These are phyloP conservation scores for Heliangelus exortis DNA, from an alignment of 2,797 vertebrate genomes.

Conservation along the genomic window DNA sequence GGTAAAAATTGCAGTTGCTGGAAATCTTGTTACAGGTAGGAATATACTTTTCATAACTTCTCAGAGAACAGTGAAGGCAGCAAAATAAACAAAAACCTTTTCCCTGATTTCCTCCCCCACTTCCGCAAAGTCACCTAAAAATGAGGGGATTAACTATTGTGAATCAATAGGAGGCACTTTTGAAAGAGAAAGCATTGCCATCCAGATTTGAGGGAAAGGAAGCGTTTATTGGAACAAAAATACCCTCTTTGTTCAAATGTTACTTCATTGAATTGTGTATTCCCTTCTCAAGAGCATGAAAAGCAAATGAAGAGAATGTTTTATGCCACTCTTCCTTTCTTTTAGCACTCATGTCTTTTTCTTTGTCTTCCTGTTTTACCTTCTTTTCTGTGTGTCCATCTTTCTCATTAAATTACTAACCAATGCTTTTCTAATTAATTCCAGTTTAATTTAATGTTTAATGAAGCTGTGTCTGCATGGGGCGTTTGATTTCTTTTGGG, in stretches of 20 bases:
- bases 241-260: conserved; percentile 60
- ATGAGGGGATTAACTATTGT: conserved; percentile 53
- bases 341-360: conserved; percentile 18
- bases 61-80: background rate
- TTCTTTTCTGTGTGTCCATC: conserved; percentile 27
- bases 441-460: conserved; percentile 48
- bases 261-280: conserved; percentile 55
- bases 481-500: conserved; percentile 41
- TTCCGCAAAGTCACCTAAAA: conserved; percentile 16
- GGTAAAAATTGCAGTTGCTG: background rate
- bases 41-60: background rate
- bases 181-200: conserved; percentile 62
- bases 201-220: conserved; percentile 63
- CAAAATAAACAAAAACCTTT: conserved; percentile 16
- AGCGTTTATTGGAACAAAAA: conserved; percentile 69
- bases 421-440: conserved; percentile 50
- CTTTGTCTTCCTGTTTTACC: conserved; percentile 34
- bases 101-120: background rate
- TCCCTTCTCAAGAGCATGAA: conserved; percentile 57
- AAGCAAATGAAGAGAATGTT: conserved; percentile 43
- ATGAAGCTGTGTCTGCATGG: background rate
- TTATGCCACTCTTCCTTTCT: conserved; percentile 35
- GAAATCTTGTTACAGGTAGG: background rate
- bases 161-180: conserved; percentile 57
- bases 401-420: conserved; percentile 42